Base-by-base conservation (phyloP, 64 coral and sea anemone genomes). In the Porites lutea region DNA sequence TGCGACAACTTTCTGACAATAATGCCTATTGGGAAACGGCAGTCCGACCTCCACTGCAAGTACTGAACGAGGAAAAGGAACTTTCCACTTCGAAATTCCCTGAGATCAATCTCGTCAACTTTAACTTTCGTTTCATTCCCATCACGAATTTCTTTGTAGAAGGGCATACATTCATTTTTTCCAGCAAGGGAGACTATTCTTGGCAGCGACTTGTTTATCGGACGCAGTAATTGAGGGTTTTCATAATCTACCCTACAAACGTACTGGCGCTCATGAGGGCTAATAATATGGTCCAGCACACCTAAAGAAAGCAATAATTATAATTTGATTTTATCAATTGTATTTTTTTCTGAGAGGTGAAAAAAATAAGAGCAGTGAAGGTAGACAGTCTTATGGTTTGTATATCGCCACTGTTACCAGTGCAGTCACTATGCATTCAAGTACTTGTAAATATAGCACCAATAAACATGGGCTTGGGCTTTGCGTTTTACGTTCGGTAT, bases 251-350 rank as follows among this genome's bases (percentile, higher is more conserved):
- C 86, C 48, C 75, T 80, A 15, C 96, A 98, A 12, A 98, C 96
- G 75, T 90, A 98, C 22, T 95, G 96, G 13, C 96, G 87, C 18
- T 98, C 96, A n/a, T 78, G 89, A 14, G 93, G 93, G 21, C 75
- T 90, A 19, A 98, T 98, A 5, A 92, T 60, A 52, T 92, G 85
- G 44, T 92, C 62, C 11, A 95, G 75, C 48, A 98, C 86, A 80
- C 96, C 96, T 98, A 82, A 3, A 27, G 6, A 60, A 4, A 70
- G 20, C 4, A n/a, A 13, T n/a, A 73, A 16, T 16, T 7, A 0
- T 7, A 13, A 73, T 46, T 3, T 45, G 43, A 12, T 5, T 7
- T 57, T 12, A 4, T 57, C 7, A 57, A 4, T 4, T 57, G 4
- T 5, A 57, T 7, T 57, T 0, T 2, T 57, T 57, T 57, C 12